Conservation (phyloP, 2,113 vertebrate species). For the Atherinomorus stipes region DNA sequence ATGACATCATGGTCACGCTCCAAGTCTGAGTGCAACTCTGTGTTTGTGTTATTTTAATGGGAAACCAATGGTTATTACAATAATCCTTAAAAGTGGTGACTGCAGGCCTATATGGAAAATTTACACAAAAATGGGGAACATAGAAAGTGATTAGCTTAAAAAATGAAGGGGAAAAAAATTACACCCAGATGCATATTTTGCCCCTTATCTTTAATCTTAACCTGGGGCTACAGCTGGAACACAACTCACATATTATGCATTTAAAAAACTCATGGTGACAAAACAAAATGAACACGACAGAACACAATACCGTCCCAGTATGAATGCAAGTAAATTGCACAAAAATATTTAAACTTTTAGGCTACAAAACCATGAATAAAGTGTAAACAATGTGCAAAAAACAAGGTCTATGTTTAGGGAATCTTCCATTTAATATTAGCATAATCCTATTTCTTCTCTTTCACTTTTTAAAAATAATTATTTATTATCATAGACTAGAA, state of each 20-base stretch:
- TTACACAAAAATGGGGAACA: neutral
- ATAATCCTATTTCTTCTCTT: slow-evolving; percentile 43
- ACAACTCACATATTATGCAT: slow-evolving; percentile 39
- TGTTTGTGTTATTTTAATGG: slow-evolving; percentile 1
- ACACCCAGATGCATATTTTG: slow-evolving; percentile 18
- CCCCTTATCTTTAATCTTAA: slow-evolving; percentile 7
- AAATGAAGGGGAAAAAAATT: slow-evolving; percentile 5
- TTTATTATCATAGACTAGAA: slow-evolving; percentile 45
- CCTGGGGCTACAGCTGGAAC: slow-evolving; percentile 27
- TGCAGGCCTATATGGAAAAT: neutral
- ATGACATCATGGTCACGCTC: slow-evolving; percentile 32
- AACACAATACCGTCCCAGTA: slow-evolving; percentile 51
- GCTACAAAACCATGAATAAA: slow-evolving; percentile 61
- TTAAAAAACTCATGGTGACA: slow-evolving; percentile 40
- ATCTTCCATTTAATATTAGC: slow-evolving; percentile 51
- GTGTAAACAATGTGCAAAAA: slow-evolving; percentile 72
- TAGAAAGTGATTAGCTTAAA: neutral
- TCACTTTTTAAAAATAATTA: slow-evolving; percentile 64
- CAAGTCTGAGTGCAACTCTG: slow-evolving; percentile 1
- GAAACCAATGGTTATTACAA: neutral
- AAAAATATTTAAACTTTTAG: slow-evolving; percentile 25
- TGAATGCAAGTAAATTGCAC: slow-evolving; percentile 62
- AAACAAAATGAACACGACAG: slow-evolving; percentile 40
- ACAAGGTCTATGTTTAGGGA: slow-evolving; percentile 60
- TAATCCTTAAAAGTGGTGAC: neutral